Evolutionary conservation across 2,797 vertebrate genomes (phyloP), one percentile per base, ranked within the genome.

Genomic region (Takifugu rubripes): DNA sequence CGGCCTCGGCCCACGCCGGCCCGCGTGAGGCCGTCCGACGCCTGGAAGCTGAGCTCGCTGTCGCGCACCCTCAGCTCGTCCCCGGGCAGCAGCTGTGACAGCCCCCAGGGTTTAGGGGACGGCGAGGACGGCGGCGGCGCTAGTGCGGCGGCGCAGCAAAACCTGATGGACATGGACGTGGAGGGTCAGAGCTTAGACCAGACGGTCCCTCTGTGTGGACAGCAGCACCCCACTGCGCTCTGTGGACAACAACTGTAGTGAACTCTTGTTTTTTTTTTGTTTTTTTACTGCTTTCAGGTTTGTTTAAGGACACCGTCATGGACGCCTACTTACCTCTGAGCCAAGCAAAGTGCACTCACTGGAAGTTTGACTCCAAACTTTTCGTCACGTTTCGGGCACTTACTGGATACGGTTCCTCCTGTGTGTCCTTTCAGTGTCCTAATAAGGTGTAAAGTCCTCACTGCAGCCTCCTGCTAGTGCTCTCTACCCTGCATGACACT

Each of bases 101-200:
- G 92, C 70, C 92, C 91, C 2, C 84, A 89, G 0, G 91, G 85
- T 0, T 90, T 89, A 0, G 90, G 89, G 27, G 91, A 93, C 74
- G 80, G 87, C 12, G 21, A 21, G 21, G 21, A 21, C 21, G 75
- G 78, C 0, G 73, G 75, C 11, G 48, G 21, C 21, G 21, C 21
- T 21, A 21, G 21, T 21, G 21, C 81, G 25, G 5, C 74, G 0
- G n/a, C 69, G 0, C 83, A 77, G 53, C 92, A 89, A 50, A 95
- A 85, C 17, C 89, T 97, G 62, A 91, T 96, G 72, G 95, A 97
- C 90, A 91, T 95, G 85, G 95, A 97, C 80, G 83, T 92, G 85
- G 95, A 96, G 66, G 95, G 94, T 10, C 95, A 97, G 88, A 93
- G 69, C 67, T 77, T 79, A 74, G 95, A 96, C 90, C 87, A 63